phyloP scores from a whole-genome alignment of 2,888 invertebrate genomes.

The Aphidoletes aphidimyza region DNA sequence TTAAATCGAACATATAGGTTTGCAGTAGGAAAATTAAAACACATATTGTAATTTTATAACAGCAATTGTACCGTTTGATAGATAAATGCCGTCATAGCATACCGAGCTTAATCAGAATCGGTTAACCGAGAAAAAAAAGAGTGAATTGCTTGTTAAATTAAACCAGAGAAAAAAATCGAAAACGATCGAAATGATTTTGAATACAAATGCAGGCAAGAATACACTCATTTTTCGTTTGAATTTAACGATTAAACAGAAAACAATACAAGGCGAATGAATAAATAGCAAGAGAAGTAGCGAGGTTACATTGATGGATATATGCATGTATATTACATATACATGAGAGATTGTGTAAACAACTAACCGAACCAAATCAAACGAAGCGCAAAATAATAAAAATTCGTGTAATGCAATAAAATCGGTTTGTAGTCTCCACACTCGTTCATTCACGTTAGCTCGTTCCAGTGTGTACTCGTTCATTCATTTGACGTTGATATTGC shows the following conservation, averaged over 20 bases:
- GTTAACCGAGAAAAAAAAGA: background rate
- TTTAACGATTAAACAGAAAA: background rate
- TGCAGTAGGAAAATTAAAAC: too few relatives aligned
- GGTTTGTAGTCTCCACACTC: background rate
- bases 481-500: background rate
- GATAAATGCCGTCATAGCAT: background rate
- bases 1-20: too few relatives aligned
- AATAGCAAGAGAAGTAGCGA: background rate
- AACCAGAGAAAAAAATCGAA: background rate
- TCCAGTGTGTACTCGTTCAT: background rate
- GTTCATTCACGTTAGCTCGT: too few relatives aligned
- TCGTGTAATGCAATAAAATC: conserved; percentile 49
- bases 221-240: background rate
- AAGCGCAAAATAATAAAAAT: conserved; percentile 41
- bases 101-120: background rate
- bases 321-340: conserved; percentile 14
- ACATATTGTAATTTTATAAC: too few relatives aligned
- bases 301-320: background rate
- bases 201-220: conserved; percentile 14
- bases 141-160: background rate
- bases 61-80: too few relatives aligned
- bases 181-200: background rate
- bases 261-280: background rate
- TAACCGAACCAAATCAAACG: conserved; percentile 30
- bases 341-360: conserved; percentile 43